phyloP scores from a whole-genome alignment of 2,113 vertebrate genomes.

The Scomber colias region DNA sequence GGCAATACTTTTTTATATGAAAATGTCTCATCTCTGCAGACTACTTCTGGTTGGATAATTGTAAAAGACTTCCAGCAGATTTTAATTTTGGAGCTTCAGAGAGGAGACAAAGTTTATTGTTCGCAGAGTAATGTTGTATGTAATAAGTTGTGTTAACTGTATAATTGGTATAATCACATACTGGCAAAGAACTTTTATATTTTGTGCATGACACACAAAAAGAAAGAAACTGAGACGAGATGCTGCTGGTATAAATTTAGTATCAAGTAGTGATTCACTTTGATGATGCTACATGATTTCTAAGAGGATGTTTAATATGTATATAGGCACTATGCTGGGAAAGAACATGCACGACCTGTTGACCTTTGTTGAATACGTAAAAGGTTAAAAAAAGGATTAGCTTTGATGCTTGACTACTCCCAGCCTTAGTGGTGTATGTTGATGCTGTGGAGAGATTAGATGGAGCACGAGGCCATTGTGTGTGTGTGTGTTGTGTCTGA shows the following conservation, averaged over 20 bases:
- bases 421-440: slow-evolving; percentile 1
- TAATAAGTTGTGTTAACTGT: not conserved
- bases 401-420: slow-evolving; percentile 25
- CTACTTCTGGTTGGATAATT: not conserved
- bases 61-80: not conserved
- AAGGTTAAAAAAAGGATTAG: slow-evolving; percentile 40
- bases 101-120: slow-evolving; percentile 1
- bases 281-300: not conserved
- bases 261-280: not conserved
- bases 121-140: not conserved
- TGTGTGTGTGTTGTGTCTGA: slow-evolving; percentile 17
- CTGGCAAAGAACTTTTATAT: not conserved
- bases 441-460: slow-evolving; percentile 55
- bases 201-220: not conserved
- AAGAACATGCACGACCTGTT: not conserved
- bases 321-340: not conserved
- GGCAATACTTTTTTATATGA: not conserved
- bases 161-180: not conserved
- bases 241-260: not conserved
- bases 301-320: not conserved
- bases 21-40: not conserved
- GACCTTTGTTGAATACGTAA: not conserved
- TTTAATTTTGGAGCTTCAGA: slow-evolving; percentile 5
- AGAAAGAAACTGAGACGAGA: not conserved
- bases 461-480: slow-evolving; percentile 15